Base-by-base conservation (phyloP, 2,888 invertebrate genomes). In the Acanthoscelides obtectus region DNA sequence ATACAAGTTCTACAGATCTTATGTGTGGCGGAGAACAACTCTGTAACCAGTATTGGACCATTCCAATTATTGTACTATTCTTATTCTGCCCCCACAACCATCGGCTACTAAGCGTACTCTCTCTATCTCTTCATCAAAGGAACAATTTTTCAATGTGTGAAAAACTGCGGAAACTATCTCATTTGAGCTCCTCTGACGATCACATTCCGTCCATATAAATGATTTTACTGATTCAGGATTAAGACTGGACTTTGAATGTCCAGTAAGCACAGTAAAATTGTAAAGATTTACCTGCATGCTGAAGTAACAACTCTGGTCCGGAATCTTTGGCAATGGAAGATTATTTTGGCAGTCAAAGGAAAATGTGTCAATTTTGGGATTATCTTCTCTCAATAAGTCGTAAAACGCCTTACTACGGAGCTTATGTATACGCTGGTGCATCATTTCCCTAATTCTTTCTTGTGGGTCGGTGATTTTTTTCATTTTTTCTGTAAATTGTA, bases 21-120 rank as follows among this genome's bases (percentile, higher is more conserved):
- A 69, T 69, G 20, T 68, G 21, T 69, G 22, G 20, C 2, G 27
- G 65, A 19, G 70, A 64, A 20, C 69, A 17, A 20, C 72, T 66
- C 4, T 20, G 66, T 22, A 74, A 66, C 20, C 68, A 74, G 69
- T 63, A 66, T 22, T 66, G 21, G 12, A 72, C 64, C 74, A 72
- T 74, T 64, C 19, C 45, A 22, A 71, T 72, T 17, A 74, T 2
- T 22, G 45, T 70, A 20, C 68, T 45, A 69, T 69, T 72, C 22
- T 70, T 70, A 68, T 69, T 72, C 45, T 72, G 69, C 19, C 65
- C 72, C 73, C 70, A 66, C 72, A 73, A 3, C 72, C 72, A 27
- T 74, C 72, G n/a, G 68, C 25, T 70, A 72, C 63, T 22, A 68
- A 25, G 21, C 66, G 22, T 64, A 67, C 63, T 22, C 25, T 70